phyloP scores from a whole-genome alignment of 2,113 vertebrate species.

The Cochlearius cochlearius region DNA sequence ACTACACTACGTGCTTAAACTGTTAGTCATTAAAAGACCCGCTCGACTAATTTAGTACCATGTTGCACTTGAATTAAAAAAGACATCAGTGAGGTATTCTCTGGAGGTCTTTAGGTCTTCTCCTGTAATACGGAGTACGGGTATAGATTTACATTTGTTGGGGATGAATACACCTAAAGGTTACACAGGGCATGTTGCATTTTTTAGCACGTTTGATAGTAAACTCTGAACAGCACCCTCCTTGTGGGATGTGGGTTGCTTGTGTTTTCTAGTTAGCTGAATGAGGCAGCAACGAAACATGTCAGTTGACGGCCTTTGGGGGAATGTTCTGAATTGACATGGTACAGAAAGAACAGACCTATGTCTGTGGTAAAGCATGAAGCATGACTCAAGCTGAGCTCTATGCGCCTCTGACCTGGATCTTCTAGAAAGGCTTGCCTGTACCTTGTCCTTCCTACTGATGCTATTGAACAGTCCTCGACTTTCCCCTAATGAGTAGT shows the following conservation, averaged over 20 bases:
- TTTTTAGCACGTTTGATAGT: neutral
- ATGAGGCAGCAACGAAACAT: neutral
- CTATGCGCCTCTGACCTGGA: neutral
- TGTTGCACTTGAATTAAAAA: neutral
- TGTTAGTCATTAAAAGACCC: neutral
- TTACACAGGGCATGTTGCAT: neutral
- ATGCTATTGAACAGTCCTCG: neutral
- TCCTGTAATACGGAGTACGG: neutral
- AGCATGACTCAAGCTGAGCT: neutral
- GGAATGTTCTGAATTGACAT: slow-evolving; percentile 30
- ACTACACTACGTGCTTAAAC: neutral
- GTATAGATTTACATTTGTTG: neutral
- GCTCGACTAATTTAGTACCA: neutral
- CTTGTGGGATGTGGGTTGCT: neutral
- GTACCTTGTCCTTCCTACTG: neutral
- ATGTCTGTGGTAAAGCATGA: neutral
- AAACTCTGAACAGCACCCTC: neutral
- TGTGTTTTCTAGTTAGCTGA: slow-evolving; percentile 16
- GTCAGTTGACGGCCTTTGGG: neutral
- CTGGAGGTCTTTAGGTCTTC: neutral
- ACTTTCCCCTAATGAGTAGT: neutral
- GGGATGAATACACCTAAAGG: neutral
- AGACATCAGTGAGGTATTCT: neutral
- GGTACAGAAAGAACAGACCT: neutral
- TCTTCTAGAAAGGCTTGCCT: neutral